These are phyloP conservation scores for Falco berigora DNA, from an alignment of 2,797 vertebrate species.

Conservation along the genomic window DNA sequence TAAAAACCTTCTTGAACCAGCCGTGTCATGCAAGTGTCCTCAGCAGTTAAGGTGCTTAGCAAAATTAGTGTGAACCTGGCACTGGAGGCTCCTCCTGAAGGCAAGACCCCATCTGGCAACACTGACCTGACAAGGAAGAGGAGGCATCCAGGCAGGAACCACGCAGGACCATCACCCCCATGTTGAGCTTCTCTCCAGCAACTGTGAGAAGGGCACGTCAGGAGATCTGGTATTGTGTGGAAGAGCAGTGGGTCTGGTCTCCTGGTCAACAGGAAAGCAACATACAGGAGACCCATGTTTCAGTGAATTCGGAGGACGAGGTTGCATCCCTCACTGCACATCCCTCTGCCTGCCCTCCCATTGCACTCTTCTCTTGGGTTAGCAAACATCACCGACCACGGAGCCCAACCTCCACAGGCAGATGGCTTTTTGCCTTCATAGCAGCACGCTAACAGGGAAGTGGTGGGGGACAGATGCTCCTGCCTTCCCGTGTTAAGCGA, in stretches of 20 bases:
- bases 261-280: background rate
- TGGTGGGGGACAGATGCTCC: background rate
- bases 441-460: background rate
- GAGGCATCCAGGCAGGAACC: background rate
- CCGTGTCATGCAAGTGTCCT: background rate
- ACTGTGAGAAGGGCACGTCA: background rate
- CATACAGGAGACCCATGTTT: accelerated
- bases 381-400: background rate
- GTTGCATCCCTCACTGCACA: background rate
- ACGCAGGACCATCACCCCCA: no score
- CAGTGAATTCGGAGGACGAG: background rate
- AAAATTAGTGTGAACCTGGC: background rate
- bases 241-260: background rate
- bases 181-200: background rate
- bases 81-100: background rate
- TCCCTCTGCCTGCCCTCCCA: background rate
- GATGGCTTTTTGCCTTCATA: background rate
- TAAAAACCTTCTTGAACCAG: background rate
- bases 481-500: background rate
- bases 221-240: accelerated
- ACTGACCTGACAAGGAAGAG: background rate
- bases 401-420: background rate
- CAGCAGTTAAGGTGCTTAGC: background rate
- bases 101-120: background rate
- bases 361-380: accelerated